Evolutionary conservation across 1,140 invertebrate genomes (phyloP).

Genomic region (Drosophila nigromelanica): DNA sequence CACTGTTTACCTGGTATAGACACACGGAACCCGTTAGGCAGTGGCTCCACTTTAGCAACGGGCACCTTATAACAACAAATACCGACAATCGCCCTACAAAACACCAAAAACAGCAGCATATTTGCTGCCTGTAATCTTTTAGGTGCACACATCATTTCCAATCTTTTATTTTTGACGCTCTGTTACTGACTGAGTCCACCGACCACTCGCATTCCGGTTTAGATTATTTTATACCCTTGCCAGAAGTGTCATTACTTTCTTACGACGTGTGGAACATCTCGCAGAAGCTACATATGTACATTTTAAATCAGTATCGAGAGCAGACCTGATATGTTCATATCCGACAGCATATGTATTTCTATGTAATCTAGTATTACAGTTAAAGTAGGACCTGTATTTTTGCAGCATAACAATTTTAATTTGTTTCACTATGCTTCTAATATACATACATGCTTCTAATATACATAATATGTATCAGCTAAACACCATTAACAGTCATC

Average conservation of each 20-base stretch:
- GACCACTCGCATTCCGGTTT: conserved; percentile 30
- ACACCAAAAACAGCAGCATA: conserved; percentile 10
- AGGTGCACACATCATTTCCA: background rate
- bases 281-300: too few relatives aligned
- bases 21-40: conserved; percentile 60
- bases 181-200: conserved; percentile 13
- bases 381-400: too few relatives aligned
- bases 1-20: conserved; percentile 69
- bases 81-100: background rate
- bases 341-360: background rate
- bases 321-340: too few relatives aligned
- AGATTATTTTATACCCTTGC: conserved; percentile 1
- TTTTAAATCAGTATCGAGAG: too few relatives aligned
- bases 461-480: too few relatives aligned
- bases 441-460: too few relatives aligned
- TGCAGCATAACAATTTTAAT: too few relatives aligned
- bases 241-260: background rate
- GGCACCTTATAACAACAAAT: conserved; percentile 56
- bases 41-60: conserved; percentile 48
- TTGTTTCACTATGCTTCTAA: too few relatives aligned
- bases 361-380: too few relatives aligned
- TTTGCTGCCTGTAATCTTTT: conserved; percentile 10
- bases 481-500: too few relatives aligned
- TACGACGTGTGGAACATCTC: conserved; percentile 24
- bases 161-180: conserved; percentile 19